phyloP scores from a whole-genome alignment of 2,888 invertebrate genomes.

The Hanleya hanleyi region DNA sequence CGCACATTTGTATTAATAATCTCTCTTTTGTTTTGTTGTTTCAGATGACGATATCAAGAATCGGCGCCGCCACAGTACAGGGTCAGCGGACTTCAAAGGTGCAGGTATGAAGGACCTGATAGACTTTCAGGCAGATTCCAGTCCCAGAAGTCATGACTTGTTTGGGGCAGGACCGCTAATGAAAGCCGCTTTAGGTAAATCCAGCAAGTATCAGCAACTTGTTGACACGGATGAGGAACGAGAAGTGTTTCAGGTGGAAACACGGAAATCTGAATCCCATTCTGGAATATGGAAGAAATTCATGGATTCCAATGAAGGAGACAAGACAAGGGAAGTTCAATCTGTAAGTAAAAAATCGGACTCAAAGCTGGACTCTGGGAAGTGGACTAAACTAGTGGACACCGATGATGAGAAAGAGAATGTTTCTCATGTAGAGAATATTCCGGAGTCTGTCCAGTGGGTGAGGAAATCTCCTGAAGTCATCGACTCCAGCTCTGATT shows the following conservation, averaged over 20 bases:
- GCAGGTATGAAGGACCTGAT: constrained; percentile 11
- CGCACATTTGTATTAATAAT: not conserved
- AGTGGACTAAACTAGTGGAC: constrained; percentile 83
- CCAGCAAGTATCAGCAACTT: constrained; percentile 83
- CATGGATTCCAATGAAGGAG: not conserved
- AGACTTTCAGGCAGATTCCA: constrained; percentile 16
- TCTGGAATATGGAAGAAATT: not conserved
- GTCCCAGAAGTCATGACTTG: constrained; percentile 49
- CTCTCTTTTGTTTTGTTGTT: constrained; percentile 13
- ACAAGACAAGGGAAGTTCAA: not conserved
- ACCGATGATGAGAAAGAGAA: constrained; percentile 59
- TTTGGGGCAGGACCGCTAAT: constrained; percentile 50
- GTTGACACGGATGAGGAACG: constrained; percentile 73
- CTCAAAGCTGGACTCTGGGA: constrained; percentile 74
- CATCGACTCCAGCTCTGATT: constrained; percentile 66
- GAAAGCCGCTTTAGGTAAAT: constrained; percentile 76
- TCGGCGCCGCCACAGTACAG: constrained; percentile 20
- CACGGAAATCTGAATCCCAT: not conserved
- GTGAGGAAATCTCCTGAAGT: constrained; percentile 10
- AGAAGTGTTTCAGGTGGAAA: constrained; percentile 26
- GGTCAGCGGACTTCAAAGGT: constrained; percentile 16
- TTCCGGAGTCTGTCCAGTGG: not conserved
- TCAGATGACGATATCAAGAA: constrained; percentile 31
- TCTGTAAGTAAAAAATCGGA: not conserved
- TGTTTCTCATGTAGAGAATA: not conserved